A percentile compares a stretch with the other conserved stretches of the same genome.
Conservation (phyloP, 2,888 invertebrate species). For the Caenorhabditis sp. region DNA sequence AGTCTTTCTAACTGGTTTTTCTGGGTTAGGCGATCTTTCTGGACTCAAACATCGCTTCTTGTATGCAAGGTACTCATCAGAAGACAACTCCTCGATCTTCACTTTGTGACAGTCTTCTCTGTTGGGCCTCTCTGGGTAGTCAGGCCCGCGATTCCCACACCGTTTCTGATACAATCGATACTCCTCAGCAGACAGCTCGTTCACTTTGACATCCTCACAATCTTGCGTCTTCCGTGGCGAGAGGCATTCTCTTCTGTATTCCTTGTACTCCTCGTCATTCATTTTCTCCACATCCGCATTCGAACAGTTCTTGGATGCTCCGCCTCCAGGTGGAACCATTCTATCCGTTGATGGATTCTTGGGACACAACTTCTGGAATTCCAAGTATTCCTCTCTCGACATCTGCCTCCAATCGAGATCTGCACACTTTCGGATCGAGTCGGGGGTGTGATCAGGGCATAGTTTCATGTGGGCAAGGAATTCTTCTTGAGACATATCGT, state of each 20-base stretch:
- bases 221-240: not conserved
- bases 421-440: slow-evolving; percentile 17
- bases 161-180: slow-evolving; percentile 1
- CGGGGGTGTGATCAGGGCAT: slow-evolving; percentile 14
- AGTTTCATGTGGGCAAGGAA: not conserved
- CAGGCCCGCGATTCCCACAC: slow-evolving; percentile 4
- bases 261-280: slow-evolving; percentile 29
- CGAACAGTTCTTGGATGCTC: slow-evolving; percentile 20
- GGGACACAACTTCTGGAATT: slow-evolving; percentile 6
- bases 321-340: slow-evolving; percentile 1
- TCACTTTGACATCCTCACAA: slow-evolving; percentile 34
- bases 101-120: slow-evolving; percentile 6
- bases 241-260: slow-evolving; percentile 24
- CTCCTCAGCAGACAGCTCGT: slow-evolving; percentile 24
- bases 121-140: slow-evolving; percentile 1
- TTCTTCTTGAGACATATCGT: slow-evolving; percentile 11
- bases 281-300: slow-evolving; percentile 37
- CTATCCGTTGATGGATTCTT: slow-evolving; percentile 18
- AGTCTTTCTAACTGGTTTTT: slow-evolving; percentile 10
- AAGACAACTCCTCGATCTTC: slow-evolving; percentile 23
- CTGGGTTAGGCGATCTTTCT: not conserved
- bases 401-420: slow-evolving; percentile 3
- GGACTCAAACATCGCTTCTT: not conserved
- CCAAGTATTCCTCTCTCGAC: slow-evolving; percentile 8
- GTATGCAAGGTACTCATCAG: slow-evolving; percentile 12